A percentile compares a stretch with the other conserved stretches of the same genome.
Conservation (phyloP, 2,113 vertebrate genomes). For the Sciurus niger region DNA sequence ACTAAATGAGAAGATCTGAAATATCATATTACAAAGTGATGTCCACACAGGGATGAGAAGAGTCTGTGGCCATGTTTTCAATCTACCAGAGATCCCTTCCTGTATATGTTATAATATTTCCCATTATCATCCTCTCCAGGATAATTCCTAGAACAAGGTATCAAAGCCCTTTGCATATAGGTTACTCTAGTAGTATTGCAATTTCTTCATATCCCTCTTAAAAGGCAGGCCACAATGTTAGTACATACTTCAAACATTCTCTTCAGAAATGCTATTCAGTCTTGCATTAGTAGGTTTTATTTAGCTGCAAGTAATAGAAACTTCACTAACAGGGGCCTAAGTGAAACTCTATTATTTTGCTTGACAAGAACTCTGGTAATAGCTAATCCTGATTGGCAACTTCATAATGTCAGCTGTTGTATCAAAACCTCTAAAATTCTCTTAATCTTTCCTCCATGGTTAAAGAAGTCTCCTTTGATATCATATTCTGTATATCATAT, state of each 20-base stretch:
- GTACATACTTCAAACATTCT: background rate
- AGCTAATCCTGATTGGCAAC: background rate
- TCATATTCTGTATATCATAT: background rate
- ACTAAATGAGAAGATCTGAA: background rate
- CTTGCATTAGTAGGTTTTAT: background rate
- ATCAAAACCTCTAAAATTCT: background rate
- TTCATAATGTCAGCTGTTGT: background rate
- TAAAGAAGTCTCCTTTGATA: background rate
- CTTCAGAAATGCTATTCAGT: background rate
- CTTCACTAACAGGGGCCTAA: background rate
- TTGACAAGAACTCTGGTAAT: background rate
- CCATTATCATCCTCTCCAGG: background rate
- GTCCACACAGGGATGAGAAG: background rate
- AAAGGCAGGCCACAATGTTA: background rate
- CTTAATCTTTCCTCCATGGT: background rate
- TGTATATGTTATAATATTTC: background rate
- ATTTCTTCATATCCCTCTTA: background rate
- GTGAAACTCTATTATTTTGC: background rate
- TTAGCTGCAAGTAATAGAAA: background rate
- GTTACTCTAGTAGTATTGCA: background rate
- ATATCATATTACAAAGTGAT: background rate
- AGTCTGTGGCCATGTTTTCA: background rate
- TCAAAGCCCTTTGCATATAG: background rate
- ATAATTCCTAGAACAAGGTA: background rate
- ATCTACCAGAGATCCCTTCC: background rate